Percentiles rank a stretch among this genome's conserved stretches.
Evolutionary conservation across 2,888 invertebrate species (phyloP).

Genomic region (Amphiduros pacificus): DNA sequence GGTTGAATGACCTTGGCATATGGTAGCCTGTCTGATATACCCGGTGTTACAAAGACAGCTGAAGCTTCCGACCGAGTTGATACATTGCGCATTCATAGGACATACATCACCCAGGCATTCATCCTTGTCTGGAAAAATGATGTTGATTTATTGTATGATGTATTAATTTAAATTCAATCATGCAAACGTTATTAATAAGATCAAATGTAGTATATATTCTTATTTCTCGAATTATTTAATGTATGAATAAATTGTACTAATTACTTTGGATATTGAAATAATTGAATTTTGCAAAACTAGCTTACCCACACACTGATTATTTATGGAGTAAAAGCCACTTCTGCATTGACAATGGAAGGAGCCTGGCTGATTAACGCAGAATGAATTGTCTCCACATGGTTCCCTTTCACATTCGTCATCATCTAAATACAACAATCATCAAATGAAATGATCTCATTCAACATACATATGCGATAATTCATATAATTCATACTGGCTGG

Average conservation of each 20-base stretch:
- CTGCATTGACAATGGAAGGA: neutral
- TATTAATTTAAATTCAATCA: no score
- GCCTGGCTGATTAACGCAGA: neutral
- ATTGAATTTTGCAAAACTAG: no score
- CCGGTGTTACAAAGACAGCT: neutral
- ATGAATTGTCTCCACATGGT: neutral
- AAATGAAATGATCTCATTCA: no score
- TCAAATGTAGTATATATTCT: no score
- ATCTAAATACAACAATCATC: neutral
- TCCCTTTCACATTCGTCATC: neutral
- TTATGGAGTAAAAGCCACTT: neutral
- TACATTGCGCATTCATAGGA: neutral
- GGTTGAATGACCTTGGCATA: no score
- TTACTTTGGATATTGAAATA: no score
- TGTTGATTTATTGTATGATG: no score
- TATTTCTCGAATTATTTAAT: no score
- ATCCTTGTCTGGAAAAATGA: neutral
- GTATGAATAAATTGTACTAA: no score
- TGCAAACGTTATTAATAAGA: no score
- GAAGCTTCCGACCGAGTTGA: neutral
- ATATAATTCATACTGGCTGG: no score
- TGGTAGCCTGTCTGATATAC: neutral
- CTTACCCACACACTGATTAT: constrained; percentile 1
- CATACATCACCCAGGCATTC: neutral
- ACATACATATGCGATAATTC: no score